phyloP scores from a whole-genome alignment of 2,113 vertebrate genomes.

The Scophthalmus maximus region DNA sequence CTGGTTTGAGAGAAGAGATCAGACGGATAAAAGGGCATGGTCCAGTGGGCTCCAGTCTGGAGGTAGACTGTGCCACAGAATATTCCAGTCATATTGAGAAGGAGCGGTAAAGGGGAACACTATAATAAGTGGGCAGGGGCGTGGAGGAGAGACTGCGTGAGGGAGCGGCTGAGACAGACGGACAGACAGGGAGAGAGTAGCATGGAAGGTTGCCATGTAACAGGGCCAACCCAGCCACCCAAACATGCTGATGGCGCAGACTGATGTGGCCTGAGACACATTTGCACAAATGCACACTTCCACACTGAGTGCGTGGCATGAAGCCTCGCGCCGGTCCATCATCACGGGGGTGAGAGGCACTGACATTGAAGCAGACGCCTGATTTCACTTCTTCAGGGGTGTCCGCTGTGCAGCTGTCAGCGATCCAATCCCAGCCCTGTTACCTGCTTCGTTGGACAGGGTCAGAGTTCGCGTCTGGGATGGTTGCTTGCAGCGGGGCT shows the following conservation, averaged over 20 bases:
- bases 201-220: conserved; percentile 52
- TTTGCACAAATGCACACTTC: conserved; percentile 24
- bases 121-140: conserved; percentile 65
- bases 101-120: conserved; percentile 71
- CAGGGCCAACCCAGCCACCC: conserved; percentile 38
- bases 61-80: conserved; percentile 40
- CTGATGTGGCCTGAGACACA: conserved; percentile 43
- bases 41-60: conserved; percentile 59
- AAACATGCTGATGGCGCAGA: conserved; percentile 54
- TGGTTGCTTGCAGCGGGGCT: conserved; percentile 48
- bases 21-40: conserved; percentile 65
- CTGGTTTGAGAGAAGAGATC: conserved; percentile 52
- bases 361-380: conserved; percentile 71
- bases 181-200: conserved; percentile 1
- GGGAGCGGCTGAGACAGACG: conserved; percentile 8
- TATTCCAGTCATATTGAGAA: conserved; percentile 52
- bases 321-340: conserved; percentile 54
- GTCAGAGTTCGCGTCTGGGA: conserved; percentile 66
- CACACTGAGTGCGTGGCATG: conserved; percentile 28
- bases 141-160: conserved; percentile 35
- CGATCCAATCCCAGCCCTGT: conserved; percentile 75
- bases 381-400: conserved; percentile 66
- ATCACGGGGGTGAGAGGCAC: conserved; percentile 57
- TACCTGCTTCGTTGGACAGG: conserved; percentile 79
- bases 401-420: conserved; percentile 64